Base-by-base conservation (phyloP, 2,888 invertebrate genomes). In the Eupithecia centaureata region DNA sequence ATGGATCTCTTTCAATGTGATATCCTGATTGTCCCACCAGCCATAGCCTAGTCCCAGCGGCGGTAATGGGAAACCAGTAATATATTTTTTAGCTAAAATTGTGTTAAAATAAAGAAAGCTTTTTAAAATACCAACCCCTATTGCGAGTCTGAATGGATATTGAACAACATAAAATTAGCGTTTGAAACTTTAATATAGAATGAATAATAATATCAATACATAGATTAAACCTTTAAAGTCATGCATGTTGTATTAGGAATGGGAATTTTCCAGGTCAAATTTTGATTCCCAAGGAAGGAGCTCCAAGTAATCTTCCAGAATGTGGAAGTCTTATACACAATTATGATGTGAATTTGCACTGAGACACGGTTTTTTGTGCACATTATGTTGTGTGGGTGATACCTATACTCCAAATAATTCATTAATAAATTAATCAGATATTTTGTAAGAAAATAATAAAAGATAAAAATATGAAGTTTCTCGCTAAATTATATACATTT, bases 361-460 rank as follows among this genome's bases (percentile, higher is more conserved):
- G 12, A 57, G 1, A 8, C 57, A 57, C 57, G 22, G 56, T 57
- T 32, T 56, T 30, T 13, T 18, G 18, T n/a, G 12, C 30, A 30
- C n/a, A 57, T 32, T 57, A 12, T 22, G 57, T 33, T 22, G 57
- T 33, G 32, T n/a, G 57, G 30, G 12, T 22, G 47, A 47, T 47
- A 22, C 30, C 18, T 57, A n/a, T n/a, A 56, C n/a, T 56, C 56
- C 25, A 25, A 13, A 25, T n/a, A 25, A 51, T 51, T 22, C 7
- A 47, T 51, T 18, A 42, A 2, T 10, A n/a, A n/a, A 10, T 38
- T 38, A 33, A 56, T 56, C 56, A 32, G 22, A 57, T 57, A 57
- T 57, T 57, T 57, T 57, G 32, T 57, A 56, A 32, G 13, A 57
- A 57, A 57, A 57, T 27, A n/a, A 8, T 1, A 56, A 56, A 56